Evolutionary conservation across 1,140 invertebrate genomes (phyloP), one percentile per base, ranked within the genome.

Genomic region (Drosophila truncata): DNA sequence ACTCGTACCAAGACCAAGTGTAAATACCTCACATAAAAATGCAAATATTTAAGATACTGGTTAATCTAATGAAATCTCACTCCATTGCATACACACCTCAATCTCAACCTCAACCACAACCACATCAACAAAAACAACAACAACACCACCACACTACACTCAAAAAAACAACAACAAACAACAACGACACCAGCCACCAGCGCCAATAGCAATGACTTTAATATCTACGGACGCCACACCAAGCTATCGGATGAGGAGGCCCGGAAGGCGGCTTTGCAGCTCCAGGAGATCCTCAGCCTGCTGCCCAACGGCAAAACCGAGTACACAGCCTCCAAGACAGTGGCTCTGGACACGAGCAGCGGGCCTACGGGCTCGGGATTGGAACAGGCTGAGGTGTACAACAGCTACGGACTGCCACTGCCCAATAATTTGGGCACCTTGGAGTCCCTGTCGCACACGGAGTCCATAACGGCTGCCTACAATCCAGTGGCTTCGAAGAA

Each of bases 381-480:
- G 57, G 78, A 77, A 42, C 86, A 72, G 29, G 81, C 73, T 1
- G 77, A 90, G 47, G 42, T 82, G 10, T 90, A 88, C 23, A 83
- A 84, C 9, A 88, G 78, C 18, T 84, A 91, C 25, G 86, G 85
- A 0, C 49, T 91, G 25, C 87, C 88, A 3, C 55, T 92, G 59
- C 91, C 91, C 18, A 79, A 77, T 6, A 91, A 92, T 58, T 57
- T 92, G 46, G 90, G 91, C 58, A 88, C 91, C 42, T 50, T 93
- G 46, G 91, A 91, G 31, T 92, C 92, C 0, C 63, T 92, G 1
- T 92, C 92, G 4, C 92, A 93, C 61, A 92, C 91, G 1, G 92
- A 93, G 41, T 90, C 91, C 10, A 92, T 93, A 31, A 93, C 91
- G 0, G 91, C 92, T 1, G 92, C 92, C 16, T 93, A 92, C 65